These are phyloP conservation scores for Tinea semifulvella DNA, from an alignment of 2,888 invertebrate species.

Conservation along the genomic window DNA sequence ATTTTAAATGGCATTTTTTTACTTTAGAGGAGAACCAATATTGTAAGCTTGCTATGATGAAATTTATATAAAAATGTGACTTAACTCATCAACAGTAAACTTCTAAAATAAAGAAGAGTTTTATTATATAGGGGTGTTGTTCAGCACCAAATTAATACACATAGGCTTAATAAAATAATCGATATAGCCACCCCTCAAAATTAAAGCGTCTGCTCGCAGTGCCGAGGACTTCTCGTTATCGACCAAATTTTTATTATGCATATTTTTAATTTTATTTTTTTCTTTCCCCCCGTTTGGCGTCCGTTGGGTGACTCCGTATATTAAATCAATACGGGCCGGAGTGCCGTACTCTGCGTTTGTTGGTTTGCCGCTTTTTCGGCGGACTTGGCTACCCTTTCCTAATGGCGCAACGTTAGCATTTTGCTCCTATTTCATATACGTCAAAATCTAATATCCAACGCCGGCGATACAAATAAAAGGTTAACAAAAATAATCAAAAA, in stretches of 20 bases:
- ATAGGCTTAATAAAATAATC: constrained; percentile 35
- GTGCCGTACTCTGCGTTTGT: constrained; percentile 21
- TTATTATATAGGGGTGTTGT: background rate
- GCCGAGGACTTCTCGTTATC: constrained; percentile 45
- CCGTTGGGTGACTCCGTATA: constrained; percentile 34
- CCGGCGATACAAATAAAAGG: background rate
- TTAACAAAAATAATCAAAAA: background rate
- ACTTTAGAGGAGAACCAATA: no score
- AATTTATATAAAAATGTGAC: no score
- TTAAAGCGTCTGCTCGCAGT: constrained; percentile 33
- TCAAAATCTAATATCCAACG: constrained; percentile 9
- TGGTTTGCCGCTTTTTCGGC: constrained; percentile 12
- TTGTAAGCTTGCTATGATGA: no score
- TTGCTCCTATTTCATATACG: constrained; percentile 7
- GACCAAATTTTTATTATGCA: constrained; percentile 60
- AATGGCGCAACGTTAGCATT: constrained; percentile 8
- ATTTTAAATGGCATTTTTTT: no score
- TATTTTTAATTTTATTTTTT: constrained; percentile 62
- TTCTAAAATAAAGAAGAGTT: background rate
- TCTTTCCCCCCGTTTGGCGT: constrained; percentile 33
- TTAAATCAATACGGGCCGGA: constrained; percentile 47
- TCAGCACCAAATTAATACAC: constrained; percentile 13
- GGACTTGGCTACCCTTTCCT: constrained; percentile 5
- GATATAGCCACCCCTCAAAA: constrained; percentile 40
- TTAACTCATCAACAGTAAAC: no score